Evolutionary conservation across 2,888 invertebrate genomes (phyloP).

Genomic region (Frankliniella intonsa): DNA sequence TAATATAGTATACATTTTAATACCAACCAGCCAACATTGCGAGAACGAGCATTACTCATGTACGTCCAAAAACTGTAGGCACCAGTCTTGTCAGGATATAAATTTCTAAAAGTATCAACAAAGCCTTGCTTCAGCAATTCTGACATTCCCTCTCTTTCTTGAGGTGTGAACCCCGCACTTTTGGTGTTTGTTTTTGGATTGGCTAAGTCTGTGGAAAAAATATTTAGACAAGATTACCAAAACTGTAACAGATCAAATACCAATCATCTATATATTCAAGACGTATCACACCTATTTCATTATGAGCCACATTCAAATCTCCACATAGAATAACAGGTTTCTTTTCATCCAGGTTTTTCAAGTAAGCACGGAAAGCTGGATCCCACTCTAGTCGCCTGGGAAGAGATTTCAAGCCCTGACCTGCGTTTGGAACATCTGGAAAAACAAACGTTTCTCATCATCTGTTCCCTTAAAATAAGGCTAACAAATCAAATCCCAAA

Average conservation of each 20-base stretch:
- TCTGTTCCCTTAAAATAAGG: neutral
- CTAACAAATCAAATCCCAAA: neutral
- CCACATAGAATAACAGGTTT: slow-evolving; percentile 96
- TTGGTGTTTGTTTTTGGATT: slow-evolving; percentile 91
- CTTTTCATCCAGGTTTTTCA: slow-evolving; percentile 72
- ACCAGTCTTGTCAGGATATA: slow-evolving; percentile 76
- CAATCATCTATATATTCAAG: slow-evolving; percentile 31
- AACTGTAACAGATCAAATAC: slow-evolving; percentile 27
- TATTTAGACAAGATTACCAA: slow-evolving; percentile 4
- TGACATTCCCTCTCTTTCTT: slow-evolving; percentile 89
- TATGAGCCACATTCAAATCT: slow-evolving; percentile 96
- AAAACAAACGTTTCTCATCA: slow-evolving; percentile 27
- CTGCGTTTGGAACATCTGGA: slow-evolving; percentile 89
- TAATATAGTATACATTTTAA: neutral
- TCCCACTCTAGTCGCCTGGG: slow-evolving; percentile 90
- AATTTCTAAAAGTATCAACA: slow-evolving; percentile 78
- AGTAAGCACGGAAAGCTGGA: slow-evolving; percentile 67
- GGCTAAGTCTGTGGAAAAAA: slow-evolving; percentile 64
- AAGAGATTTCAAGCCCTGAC: slow-evolving; percentile 78
- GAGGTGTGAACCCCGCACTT: slow-evolving; percentile 92
- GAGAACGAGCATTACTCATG: slow-evolving; percentile 77
- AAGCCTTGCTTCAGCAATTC: slow-evolving; percentile 75
- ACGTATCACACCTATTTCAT: slow-evolving; percentile 71
- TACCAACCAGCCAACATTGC: slow-evolving; percentile 89
- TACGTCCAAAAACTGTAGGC: slow-evolving; percentile 97